Evolutionary conservation across 2,113 vertebrate genomes (phyloP), one percentile per base, ranked within the genome.

Genomic region (Hippocampus guttulatus): DNA sequence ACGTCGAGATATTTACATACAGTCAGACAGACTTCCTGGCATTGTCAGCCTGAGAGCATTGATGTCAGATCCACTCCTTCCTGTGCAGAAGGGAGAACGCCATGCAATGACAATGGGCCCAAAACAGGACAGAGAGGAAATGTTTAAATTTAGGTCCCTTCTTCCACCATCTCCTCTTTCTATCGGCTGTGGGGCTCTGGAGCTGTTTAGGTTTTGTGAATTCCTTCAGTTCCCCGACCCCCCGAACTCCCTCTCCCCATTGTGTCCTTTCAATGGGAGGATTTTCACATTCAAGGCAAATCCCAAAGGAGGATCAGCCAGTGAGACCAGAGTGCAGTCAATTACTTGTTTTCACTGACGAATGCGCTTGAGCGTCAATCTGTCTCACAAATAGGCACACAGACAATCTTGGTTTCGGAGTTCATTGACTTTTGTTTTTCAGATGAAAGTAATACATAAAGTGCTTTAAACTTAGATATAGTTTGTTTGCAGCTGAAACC

Each of bases 61-160:
- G 90, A 91, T 92, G 90, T 92, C 91, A 93, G 90, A 91, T 91
- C 92, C 88, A 87, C 91, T 92, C 85, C 84, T 93, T 93, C 92
- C 92, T 93, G 91, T 89, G 88, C 87, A 89, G 84, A 84, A 88
- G 88, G 87, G 87, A 89, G 86, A 89, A 92, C 75, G 79, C 82
- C 84, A 82, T 79, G 75, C 71, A 40, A 89, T 91, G 89, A 92
- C 89, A 92, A 91, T 92, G 86, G 90, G 77, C 82, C 82, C 82
- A 86, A 91, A 91, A 92, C 89, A 88, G 88, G 91, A 91, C 89
- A 89, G 87, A 89, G 81, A 89, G 89, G 87, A 91, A 91, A 90
- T 73, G 90, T 92, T 91, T 92, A 90, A 91, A 92, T 91, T 91
- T 90, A 91, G 89, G 85, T 75, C 81, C 80, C 80, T 77, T 84